Conservation (phyloP, 2,888 invertebrate genomes). For the Scaptomyza caliginosa region DNA sequence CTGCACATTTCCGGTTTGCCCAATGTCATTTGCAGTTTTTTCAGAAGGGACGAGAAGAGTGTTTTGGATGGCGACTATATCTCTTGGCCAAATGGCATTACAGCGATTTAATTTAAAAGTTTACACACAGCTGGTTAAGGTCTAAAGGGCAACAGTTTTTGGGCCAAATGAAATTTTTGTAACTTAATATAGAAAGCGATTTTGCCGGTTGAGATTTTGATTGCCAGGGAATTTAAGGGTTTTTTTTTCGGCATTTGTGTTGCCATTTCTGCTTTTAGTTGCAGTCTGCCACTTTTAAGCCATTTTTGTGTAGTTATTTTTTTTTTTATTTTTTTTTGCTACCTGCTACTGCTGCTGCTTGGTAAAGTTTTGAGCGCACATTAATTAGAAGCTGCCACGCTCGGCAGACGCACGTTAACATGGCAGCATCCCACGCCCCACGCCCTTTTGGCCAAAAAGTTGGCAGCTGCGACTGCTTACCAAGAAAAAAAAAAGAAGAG, state of each 20-base stretch:
- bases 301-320: neutral
- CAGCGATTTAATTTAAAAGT: constrained; percentile 69
- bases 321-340: neutral
- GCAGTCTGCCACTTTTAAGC: constrained; percentile 12
- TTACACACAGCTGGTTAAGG: constrained; percentile 24
- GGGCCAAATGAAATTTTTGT: constrained; percentile 69
- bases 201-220: constrained; percentile 53
- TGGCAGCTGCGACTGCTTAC: constrained; percentile 23
- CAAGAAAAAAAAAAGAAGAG: constrained; percentile 50
- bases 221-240: constrained; percentile 47
- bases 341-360: constrained; percentile 19
- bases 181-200: constrained; percentile 67
- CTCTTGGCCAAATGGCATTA: constrained; percentile 52
- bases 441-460: constrained; percentile 41
- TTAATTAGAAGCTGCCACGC: constrained; percentile 79
- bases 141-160: constrained; percentile 13
- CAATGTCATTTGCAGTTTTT: constrained; percentile 49
- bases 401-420: constrained; percentile 54
- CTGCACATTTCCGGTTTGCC: constrained; percentile 54
- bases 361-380: constrained; percentile 67
- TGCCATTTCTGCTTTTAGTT: constrained; percentile 47
- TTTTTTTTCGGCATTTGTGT: constrained; percentile 42
- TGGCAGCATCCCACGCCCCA: neutral
- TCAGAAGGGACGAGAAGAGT: neutral
- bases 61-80: constrained; percentile 1